Evolutionary conservation across 2,797 vertebrate genomes (phyloP), one percentile per base, ranked within the genome.

Genomic region (Vireo griseus): DNA sequence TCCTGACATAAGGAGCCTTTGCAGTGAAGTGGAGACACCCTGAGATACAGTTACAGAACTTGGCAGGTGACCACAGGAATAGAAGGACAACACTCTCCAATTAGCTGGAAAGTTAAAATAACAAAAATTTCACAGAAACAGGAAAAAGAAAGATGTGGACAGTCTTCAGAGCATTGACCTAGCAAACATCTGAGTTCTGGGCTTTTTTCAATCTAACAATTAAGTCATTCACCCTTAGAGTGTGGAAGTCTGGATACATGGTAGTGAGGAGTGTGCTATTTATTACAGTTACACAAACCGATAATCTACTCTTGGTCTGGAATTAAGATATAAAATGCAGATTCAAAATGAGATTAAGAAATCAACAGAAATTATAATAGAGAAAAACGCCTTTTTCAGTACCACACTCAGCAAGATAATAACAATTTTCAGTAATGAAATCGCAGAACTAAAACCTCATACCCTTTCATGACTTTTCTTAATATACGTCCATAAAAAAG

Each of bases 1-100:
- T 91, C 67, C 88, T 65, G 77, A 72, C 77, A 85, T 65, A 84
- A 90, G 86, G 69, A 90, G 74, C 59, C 85, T 93, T 89, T 47
- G 2, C 47, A 68, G 40, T 57, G 84, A 66, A 82, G 85, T 21
- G 57, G 63, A 93, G 78, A 67, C n/a, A n/a, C 37, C 7, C n/a
- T 28, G 68, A 79, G 57, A 65, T 35, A 45, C 0, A 62, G 59
- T 76, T 79, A 85, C 63, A 92, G 57, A 72, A 76, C 15, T 8
- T 75, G 74, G 61, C 74, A 73, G 59, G 66, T 50, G 47, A 82
- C 80, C 51, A 54, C 1, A 35, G 18, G n/a, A 59, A 63, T 0
- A 2, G n/a, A 86, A 86, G 26, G 47, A 55, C 57, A 92, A 25
- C 28, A 52, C 25, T 75, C 50, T 61, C 8, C 75, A 45, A 2